Percentiles rank a stretch among this genome's conserved stretches.
Evolutionary conservation across 2,797 vertebrate genomes (phyloP).

Genomic region (Melanotaenia pygmaea): DNA sequence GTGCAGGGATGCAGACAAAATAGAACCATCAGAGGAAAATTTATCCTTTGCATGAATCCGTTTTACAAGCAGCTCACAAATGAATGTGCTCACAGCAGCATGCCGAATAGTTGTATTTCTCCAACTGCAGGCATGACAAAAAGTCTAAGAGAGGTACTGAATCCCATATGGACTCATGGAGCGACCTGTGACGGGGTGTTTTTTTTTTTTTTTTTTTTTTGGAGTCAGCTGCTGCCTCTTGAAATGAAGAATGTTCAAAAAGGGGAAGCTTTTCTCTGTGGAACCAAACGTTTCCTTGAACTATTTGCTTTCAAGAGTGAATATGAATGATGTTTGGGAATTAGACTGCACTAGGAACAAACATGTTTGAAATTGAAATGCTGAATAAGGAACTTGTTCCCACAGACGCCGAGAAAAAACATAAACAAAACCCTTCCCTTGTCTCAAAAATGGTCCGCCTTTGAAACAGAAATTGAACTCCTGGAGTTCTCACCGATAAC

Average conservation of each 20-base stretch:
- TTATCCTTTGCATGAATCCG: constrained; percentile 68
- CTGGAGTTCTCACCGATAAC: neutral
- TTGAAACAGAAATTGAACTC: constrained; percentile 32
- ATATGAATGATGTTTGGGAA: constrained; percentile 79
- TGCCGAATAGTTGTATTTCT: constrained; percentile 70
- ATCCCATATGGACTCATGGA: constrained; percentile 38
- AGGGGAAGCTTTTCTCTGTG: constrained; percentile 63
- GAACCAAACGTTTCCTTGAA: constrained; percentile 69
- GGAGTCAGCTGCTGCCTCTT: constrained; percentile 42
- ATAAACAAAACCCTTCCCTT: constrained; percentile 24
- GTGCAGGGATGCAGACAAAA: constrained; percentile 57
- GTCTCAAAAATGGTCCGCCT: constrained; percentile 21
- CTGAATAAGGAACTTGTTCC: constrained; percentile 49
- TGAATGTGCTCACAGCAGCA: constrained; percentile 55
- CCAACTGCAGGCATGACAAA: constrained; percentile 65
- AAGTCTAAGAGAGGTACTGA: constrained; percentile 41
- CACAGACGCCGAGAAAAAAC: constrained; percentile 4
- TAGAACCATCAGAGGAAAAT: constrained; percentile 73
- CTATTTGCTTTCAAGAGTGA: constrained; percentile 77
- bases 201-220: neutral
- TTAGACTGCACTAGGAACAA: constrained; percentile 69
- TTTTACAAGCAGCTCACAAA: constrained; percentile 70
- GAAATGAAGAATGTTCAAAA: constrained; percentile 53
- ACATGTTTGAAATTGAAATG: constrained; percentile 75
- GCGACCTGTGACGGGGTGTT: constrained; percentile 33